Evolutionary conservation across 1,140 invertebrate species (phyloP), one percentile per base, ranked within the genome.

Genomic region (Nixonia krombeini): DNA sequence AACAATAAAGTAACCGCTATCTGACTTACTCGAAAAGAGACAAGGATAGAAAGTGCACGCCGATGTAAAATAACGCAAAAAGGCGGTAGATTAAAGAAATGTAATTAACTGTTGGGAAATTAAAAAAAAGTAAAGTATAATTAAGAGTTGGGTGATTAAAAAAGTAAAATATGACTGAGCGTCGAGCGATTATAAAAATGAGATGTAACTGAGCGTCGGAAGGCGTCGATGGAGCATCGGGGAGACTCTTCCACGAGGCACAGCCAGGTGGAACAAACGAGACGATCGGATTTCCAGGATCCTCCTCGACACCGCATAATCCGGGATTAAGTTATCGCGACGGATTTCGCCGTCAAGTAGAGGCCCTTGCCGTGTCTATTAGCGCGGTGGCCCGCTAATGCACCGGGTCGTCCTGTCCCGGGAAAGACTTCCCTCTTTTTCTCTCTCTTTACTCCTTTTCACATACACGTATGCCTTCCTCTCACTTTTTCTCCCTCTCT

Each of bases 251-350:
- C 16, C 17, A 44, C 25, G 7, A 45, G 31, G 33, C 44, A 47
- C 49, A 57, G 57, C 61, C 68, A 62, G 57, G 26, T 70, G 56
- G 57, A 66, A 71, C 67, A 70, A 70, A 59, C 13, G 41, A 49
- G 61, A 68, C 73, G 72, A 78, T 78, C 72, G 70, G 72, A 78
- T 75, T 76, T 75, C 67, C 61, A n/a, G 37, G 29, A 49, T 69
- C 58, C 70, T 69, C 63, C 44, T 49, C 53, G 56, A 70, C 62
- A 52, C 51, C 49, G 67, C 49, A 38, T 79, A 82, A 80, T 81
- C 79, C 70, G 25, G 74, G 80, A 82, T 82, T 81, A 82, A 81
- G 76, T 74, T 81, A 81, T 82, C 79, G 75, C 68, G 68, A 76
- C 70, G 75, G 73, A 80, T 80, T 82, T 73, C 49, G 70, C 73